Conservation (phyloP, 1,140 invertebrate species). For the Aphelinus atriplicis region DNA sequence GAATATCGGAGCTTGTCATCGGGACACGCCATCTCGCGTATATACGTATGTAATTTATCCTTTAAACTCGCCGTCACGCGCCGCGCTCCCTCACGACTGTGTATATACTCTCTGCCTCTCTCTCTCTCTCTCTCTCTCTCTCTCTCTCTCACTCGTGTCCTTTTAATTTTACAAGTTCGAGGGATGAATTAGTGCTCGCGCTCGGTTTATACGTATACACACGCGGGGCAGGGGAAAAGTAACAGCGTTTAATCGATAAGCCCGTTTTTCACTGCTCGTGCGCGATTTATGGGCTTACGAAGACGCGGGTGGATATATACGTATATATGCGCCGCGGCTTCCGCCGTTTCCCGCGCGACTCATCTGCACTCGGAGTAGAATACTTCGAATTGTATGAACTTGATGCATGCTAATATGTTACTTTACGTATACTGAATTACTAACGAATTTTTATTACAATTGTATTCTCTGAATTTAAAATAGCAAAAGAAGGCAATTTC, state of each 20-base stretch:
- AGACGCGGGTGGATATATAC: neutral
- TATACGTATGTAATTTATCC: slow-evolving; percentile 44
- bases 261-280: neutral
- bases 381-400: too few species aligned
- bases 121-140: neutral
- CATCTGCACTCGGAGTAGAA: too few species aligned
- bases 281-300: neutral
- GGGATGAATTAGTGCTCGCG: neutral
- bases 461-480: too few species aligned
- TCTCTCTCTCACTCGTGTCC: neutral
- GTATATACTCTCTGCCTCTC: neutral
- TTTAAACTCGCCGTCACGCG: slow-evolving; percentile 56
- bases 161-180: slow-evolving; percentile 18
- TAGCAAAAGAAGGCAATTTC: too few species aligned
- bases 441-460: too few species aligned
- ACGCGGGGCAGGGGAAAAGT: too few species aligned
- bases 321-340: slow-evolving; percentile 21
- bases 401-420: too few species aligned
- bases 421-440: too few species aligned
- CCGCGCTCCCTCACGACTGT: slow-evolving; percentile 49
- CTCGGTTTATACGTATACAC: too few species aligned
- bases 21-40: slow-evolving; percentile 43
- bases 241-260: slow-evolving; percentile 8
- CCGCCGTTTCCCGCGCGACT: neutral
- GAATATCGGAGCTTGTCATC: slow-evolving; percentile 45